Evolutionary conservation across 2,888 invertebrate genomes (phyloP).

Genomic region (Clitarchus hookeri): DNA sequence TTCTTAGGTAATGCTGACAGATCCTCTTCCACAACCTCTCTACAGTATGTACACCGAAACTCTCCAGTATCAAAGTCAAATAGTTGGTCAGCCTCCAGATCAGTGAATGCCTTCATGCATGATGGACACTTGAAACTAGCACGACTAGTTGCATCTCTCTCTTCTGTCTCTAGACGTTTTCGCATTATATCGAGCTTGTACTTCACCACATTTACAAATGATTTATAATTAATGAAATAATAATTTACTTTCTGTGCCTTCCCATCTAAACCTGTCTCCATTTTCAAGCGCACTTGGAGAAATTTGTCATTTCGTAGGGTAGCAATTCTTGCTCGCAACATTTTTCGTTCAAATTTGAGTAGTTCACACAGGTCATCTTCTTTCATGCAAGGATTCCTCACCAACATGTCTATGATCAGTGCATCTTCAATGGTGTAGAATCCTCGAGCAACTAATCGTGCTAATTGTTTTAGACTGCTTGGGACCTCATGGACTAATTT

Average conservation of each 20-base stretch:
- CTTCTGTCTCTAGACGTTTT: slow-evolving; percentile 93
- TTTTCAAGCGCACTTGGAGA: slow-evolving; percentile 86
- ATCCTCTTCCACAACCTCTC: slow-evolving; percentile 90
- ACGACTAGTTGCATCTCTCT: slow-evolving; percentile 90
- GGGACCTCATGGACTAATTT: slow-evolving; percentile 89
- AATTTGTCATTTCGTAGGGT: slow-evolving; percentile 91
- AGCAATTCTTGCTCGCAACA: slow-evolving; percentile 85
- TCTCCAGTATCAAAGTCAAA: slow-evolving; percentile 84
- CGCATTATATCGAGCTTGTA: slow-evolving; percentile 96
- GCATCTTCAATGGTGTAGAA: slow-evolving; percentile 95
- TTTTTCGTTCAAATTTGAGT: slow-evolving; percentile 91
- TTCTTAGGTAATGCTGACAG: slow-evolving; percentile 90
- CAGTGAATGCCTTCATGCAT: slow-evolving; percentile 93
- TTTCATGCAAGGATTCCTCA: slow-evolving; percentile 93
- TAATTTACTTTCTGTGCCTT: slow-evolving; percentile 96
- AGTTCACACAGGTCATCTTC: slow-evolving; percentile 90
- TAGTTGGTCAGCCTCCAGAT: slow-evolving; percentile 90
- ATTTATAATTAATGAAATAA: slow-evolving; percentile 96
- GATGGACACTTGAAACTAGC: slow-evolving; percentile 93
- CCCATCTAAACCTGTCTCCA: slow-evolving; percentile 94
- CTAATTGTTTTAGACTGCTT: slow-evolving; percentile 88
- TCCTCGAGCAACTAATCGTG: slow-evolving; percentile 87
- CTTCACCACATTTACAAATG: slow-evolving; percentile 96
- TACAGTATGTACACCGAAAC: slow-evolving; percentile 89
- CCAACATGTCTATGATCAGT: slow-evolving; percentile 92